Evolutionary conservation across 2,888 invertebrate species (phyloP).

Genomic region (Polydrusus cervinus): DNA sequence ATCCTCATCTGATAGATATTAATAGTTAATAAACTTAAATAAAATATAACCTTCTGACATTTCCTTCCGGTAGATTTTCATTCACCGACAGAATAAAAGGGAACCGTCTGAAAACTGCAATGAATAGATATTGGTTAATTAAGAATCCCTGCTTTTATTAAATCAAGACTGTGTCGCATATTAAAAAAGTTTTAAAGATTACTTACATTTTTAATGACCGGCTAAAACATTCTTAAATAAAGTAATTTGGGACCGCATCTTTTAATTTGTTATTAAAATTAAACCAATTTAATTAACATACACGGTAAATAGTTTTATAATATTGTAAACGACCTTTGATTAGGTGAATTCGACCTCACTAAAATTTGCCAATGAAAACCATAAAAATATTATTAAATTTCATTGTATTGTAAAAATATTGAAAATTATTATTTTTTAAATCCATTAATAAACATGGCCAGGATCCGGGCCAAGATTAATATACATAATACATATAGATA

Average conservation of each 20-base stretch:
- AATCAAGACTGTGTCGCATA: constrained; percentile 27
- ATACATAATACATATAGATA: too few species aligned
- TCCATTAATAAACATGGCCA: too few species aligned
- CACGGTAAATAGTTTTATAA: background rate
- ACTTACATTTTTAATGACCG: constrained; percentile 29
- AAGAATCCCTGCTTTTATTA: constrained; percentile 27
- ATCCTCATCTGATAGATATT: too few species aligned
- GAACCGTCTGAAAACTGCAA: constrained; percentile 24
- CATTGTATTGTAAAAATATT: too few species aligned
- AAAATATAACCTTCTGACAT: too few species aligned
- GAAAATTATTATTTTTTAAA: too few species aligned
- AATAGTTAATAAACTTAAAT: too few species aligned
- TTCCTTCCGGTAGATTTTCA: background rate
- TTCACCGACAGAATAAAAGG: background rate
- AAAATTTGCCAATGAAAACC: too few species aligned
- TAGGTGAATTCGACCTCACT: too few species aligned
- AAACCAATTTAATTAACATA: background rate
- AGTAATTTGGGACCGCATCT: background rate
- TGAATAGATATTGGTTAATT: constrained; percentile 47
- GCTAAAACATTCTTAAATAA: constrained; percentile 29
- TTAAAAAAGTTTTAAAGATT: constrained; percentile 37
- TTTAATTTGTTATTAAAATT: background rate
- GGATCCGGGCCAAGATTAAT: too few species aligned
- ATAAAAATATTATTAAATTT: too few species aligned
- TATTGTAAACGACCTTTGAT: too few species aligned